Base-by-base conservation (phyloP, 1,140 invertebrate genomes). In the Pseudomyrmex pallidus region DNA sequence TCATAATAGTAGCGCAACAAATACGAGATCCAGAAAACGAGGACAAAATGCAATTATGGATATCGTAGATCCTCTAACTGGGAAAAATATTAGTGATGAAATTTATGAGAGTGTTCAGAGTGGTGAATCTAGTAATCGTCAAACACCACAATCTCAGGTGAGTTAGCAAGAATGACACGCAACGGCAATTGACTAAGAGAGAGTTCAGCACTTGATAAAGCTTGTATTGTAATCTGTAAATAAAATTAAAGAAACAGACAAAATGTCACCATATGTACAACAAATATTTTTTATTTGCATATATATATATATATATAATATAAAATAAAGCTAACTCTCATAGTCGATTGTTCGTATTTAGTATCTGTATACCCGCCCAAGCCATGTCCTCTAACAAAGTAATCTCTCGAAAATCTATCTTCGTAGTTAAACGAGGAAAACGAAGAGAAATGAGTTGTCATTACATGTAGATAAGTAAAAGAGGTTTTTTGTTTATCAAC, bases 61-160 rank as follows among this genome's bases (percentile, higher is more conserved):
- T 74, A 94, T 94, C 1, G 91, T 94, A 4, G 83, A 94, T 89
- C 94, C 94, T 0, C 46, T 89, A 48, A 94, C 94, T 5, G 92
- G 92, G 7, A 91, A 93, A 84, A 93, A 93, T 85, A 90, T 94
- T 15, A 91, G 91, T 35, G 87, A 89, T 5, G 91, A 93, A 63
- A 91, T 94, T 82, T 89, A 89, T 10, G 88, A 87, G 74, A 83
- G 77, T 52, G 72, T 85, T n/a, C 83, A 87, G 15, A 90, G 82
- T 84, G 90, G 85, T 52, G 90, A 92, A 59, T 90, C 92, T 20
- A 92, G 87, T 84, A 90, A 87, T 83, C 90, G 89, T 44, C 91
- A 91, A 61, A 92, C 90, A 68, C 90, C 92, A 59, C 91, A 92
- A 82, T 84, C 89, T 86, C 88, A 91, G 77, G 92, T 93, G 90